Evolutionary conservation across 2,113 vertebrate species (phyloP).

Genomic region (Cheirogaleus medius): DNA sequence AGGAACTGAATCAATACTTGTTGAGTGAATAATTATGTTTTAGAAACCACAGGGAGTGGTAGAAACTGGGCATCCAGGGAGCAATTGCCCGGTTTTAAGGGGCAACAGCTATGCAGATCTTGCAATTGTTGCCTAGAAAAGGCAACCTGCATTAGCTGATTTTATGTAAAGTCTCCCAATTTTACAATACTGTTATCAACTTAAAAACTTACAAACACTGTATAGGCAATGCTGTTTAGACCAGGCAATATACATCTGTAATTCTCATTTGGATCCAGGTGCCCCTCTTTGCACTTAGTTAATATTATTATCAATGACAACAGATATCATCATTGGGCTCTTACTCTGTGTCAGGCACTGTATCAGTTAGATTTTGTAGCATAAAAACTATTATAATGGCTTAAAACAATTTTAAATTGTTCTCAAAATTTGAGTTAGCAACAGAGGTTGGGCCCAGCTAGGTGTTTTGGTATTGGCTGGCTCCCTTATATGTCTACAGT

Average conservation of each 20-base stretch:
- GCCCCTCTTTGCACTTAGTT: neutral
- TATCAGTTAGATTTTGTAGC: neutral
- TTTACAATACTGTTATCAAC: conserved; percentile 25
- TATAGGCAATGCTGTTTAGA: neutral
- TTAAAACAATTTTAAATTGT: conserved; percentile 29
- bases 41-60: neutral
- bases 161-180: neutral
- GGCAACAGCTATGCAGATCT: neutral
- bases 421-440: neutral
- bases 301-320: neutral
- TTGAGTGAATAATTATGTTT: conserved; percentile 19
- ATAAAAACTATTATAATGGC: neutral
- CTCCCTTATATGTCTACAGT: neutral
- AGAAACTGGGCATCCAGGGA: neutral
- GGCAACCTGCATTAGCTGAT: neutral
- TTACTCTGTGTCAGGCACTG: neutral
- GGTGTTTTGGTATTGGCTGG: conserved; percentile 12
- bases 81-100: conserved; percentile 6
- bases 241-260: neutral
- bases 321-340: neutral
- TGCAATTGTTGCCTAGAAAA: neutral
- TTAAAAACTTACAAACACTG: neutral
- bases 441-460: neutral
- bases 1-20: conserved; percentile 1
- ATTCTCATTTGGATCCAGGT: neutral